These are phyloP conservation scores for Marisa cornuarietis DNA, from an alignment of 1,140 invertebrate species.

Conservation along the genomic window DNA sequence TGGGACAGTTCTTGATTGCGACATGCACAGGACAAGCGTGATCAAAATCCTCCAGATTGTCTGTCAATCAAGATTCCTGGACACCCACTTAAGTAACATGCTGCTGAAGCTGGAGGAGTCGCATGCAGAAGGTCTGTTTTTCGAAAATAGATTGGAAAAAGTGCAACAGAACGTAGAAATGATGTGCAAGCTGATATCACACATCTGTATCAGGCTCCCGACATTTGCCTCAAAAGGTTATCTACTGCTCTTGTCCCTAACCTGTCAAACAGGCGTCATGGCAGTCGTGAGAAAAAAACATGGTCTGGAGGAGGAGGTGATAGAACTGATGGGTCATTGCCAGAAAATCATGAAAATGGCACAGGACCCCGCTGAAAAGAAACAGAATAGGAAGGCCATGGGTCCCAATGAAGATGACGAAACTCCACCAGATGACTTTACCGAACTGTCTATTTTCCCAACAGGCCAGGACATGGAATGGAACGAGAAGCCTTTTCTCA, in stretches of 20 bases:
- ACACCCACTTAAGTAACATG: neutral
- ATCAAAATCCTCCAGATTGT: neutral
- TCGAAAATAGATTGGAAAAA: neutral
- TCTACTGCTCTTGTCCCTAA: neutral
- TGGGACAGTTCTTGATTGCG: neutral
- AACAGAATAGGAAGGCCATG: neutral
- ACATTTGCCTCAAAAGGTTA: slow-evolving; percentile 12
- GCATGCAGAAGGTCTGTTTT: neutral
- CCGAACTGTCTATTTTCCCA: slow-evolving; percentile 54
- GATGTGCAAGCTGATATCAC: neutral
- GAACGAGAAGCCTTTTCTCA: slow-evolving; percentile 58
- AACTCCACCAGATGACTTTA: slow-evolving; percentile 57
- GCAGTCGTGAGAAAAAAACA: neutral
- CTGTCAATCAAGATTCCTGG: slow-evolving; percentile 13
- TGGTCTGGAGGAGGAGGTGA: slow-evolving; percentile 1
- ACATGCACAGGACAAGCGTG: slow-evolving; percentile 4
- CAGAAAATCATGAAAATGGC: neutral
- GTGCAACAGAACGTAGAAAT: neutral
- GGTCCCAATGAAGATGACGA: slow-evolving; percentile 16
- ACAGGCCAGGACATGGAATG: slow-evolving; percentile 45
- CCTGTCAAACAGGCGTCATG: neutral
- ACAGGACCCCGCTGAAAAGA: neutral
- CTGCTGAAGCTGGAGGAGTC: neutral
- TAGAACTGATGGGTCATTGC: neutral
- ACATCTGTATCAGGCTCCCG: slow-evolving; percentile 14